These are phyloP conservation scores for Ondatra zibethicus DNA, from an alignment of 2,113 vertebrate genomes.

Conservation along the genomic window DNA sequence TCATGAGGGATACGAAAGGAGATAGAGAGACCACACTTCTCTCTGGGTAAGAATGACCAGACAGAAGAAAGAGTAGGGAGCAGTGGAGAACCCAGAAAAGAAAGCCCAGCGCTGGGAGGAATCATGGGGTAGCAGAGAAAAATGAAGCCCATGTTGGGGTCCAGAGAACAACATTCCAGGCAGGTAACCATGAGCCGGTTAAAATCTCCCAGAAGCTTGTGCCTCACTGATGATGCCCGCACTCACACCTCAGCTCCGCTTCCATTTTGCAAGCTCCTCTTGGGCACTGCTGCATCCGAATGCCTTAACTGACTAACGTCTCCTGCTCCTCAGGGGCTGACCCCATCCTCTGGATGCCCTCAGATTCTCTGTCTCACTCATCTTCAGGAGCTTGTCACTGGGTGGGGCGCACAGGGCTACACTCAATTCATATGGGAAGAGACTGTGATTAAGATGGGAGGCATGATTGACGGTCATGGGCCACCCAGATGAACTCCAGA, in stretches of 20 bases:
- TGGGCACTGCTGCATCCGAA: background rate
- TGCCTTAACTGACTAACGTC: background rate
- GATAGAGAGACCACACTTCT: background rate
- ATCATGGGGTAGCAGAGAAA: background rate
- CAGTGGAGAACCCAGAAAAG: background rate
- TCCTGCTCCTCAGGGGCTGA: background rate
- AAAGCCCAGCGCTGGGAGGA: background rate
- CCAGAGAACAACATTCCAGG: background rate
- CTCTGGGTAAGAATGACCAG: background rate
- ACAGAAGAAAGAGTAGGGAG: background rate
- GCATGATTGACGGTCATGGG: background rate
- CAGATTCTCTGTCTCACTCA: background rate
- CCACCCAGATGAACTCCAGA: background rate
- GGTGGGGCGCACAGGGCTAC: background rate
- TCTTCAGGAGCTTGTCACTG: background rate
- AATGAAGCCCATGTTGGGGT: background rate
- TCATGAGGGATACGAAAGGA: background rate
- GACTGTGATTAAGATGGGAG: background rate
- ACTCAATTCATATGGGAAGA: background rate
- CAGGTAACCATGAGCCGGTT: background rate
- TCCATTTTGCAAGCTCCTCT: slow-evolving; percentile 21
- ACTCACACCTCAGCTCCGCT: background rate
- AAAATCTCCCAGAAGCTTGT: background rate
- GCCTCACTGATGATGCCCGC: background rate
- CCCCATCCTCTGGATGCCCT: background rate